A percentile compares a stretch with the other conserved stretches of the same genome.
Conservation (phyloP, 2,113 vertebrate species). For the Mustela lutreola region DNA sequence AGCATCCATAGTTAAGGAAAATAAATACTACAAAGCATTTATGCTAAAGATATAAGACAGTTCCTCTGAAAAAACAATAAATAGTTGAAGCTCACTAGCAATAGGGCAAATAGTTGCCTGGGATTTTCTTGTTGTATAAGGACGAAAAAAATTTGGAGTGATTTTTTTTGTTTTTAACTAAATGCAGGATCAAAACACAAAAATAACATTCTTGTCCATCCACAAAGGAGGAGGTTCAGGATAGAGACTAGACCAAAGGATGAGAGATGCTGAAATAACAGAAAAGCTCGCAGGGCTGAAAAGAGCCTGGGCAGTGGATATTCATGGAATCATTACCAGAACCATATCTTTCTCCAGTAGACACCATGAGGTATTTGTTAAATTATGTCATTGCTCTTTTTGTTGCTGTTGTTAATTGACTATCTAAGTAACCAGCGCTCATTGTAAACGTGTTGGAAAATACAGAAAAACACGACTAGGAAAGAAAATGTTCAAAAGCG, state of each 20-base stretch:
- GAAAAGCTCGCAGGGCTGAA: not conserved
- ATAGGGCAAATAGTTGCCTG: not conserved
- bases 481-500: not conserved
- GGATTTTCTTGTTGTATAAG: not conserved
- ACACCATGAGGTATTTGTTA: not conserved
- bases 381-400: slow-evolving; percentile 9
- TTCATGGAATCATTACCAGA: slow-evolving; percentile 18
- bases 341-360: not conserved
- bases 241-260: not conserved
- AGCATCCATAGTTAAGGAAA: not conserved
- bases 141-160: not conserved
- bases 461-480: not conserved
- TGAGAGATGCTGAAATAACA: not conserved
- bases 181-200: not conserved
- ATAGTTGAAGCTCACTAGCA: not conserved
- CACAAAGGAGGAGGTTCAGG: not conserved
- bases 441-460: slow-evolving; percentile 39
- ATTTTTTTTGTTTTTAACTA: slow-evolving; percentile 7
- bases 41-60: not conserved
- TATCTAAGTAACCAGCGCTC: not conserved
- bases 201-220: not conserved
- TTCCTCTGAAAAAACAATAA: not conserved
- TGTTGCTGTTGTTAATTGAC: not conserved
- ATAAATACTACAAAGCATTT: not conserved
- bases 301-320: not conserved